phyloP scores from a whole-genome alignment of 2,888 invertebrate species.

The Cordilura impudica region DNA sequence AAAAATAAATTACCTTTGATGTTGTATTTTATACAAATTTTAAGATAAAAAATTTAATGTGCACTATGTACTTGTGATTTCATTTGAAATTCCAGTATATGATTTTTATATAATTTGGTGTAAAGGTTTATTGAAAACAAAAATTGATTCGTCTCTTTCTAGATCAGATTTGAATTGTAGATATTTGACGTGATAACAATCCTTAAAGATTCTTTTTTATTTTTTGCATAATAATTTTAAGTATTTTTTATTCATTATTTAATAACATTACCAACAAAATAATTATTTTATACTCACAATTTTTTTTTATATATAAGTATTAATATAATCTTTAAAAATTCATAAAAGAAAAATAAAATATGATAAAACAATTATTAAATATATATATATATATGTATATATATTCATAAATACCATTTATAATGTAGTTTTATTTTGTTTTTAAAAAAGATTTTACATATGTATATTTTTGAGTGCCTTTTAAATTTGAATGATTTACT shows the following conservation, averaged over 20 bases:
- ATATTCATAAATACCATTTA: constrained; percentile 56
- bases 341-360: constrained; percentile 48
- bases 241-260: constrained; percentile 69
- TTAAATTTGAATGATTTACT: constrained; percentile 6
- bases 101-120: no score
- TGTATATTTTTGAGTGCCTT: constrained; percentile 42
- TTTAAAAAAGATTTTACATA: constrained; percentile 37
- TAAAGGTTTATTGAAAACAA: neutral
- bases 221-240: constrained; percentile 35
- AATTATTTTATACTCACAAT: constrained; percentile 61
- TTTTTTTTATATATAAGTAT: constrained; percentile 45
- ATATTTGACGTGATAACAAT: constrained; percentile 1
- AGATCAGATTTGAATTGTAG: constrained; percentile 18
- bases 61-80: no score
- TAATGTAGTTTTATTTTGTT: constrained; percentile 36
- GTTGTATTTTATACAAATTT: no score
- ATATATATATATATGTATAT: no score
- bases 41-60: no score
- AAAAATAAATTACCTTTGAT: no score
- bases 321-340: constrained; percentile 50
- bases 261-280: constrained; percentile 76
- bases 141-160: constrained; percentile 6
- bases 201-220: constrained; percentile 17
- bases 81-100: no score
- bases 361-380: constrained; percentile 55